Conservation (phyloP, 2,797 vertebrate genomes). For the Schizopygopsis pylzovi region DNA sequence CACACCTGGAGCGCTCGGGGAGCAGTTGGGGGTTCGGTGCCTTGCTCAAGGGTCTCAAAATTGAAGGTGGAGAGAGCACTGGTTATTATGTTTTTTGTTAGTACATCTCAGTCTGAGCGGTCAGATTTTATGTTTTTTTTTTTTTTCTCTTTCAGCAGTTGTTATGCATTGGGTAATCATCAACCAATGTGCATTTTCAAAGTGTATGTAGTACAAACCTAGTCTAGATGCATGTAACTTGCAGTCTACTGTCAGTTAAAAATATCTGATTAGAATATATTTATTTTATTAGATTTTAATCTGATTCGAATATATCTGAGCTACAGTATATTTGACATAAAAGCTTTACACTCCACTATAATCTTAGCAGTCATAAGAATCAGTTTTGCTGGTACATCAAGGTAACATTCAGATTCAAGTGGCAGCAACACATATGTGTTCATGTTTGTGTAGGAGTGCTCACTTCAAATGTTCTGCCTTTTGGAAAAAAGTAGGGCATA, state of each 20-base stretch:
- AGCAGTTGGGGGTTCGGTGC: no score
- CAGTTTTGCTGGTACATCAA: not conserved
- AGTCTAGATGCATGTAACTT: not conserved
- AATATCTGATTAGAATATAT: not conserved
- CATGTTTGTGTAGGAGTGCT: not conserved
- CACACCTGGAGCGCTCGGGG: no score
- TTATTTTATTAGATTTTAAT: no score
- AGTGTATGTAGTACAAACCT: not conserved
- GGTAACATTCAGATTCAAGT: not conserved
- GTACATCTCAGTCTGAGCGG: not conserved
- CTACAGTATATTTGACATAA: not conserved
- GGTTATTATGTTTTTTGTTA: not conserved
- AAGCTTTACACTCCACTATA: not conserved
- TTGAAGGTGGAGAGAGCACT: no score
- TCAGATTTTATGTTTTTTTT: not conserved
- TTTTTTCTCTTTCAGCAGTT: no score
- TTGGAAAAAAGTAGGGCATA: not conserved
- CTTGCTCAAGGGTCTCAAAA: no score
- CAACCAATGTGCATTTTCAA: not conserved
- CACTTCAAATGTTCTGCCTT: not conserved
- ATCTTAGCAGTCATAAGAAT: not conserved
- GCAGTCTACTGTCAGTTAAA: not conserved
- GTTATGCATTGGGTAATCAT: not conserved
- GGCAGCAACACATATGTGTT: not conserved
- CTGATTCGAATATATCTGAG: no score